phyloP scores from a whole-genome alignment of 2,888 invertebrate species.

The Acanthopleura granulata region DNA sequence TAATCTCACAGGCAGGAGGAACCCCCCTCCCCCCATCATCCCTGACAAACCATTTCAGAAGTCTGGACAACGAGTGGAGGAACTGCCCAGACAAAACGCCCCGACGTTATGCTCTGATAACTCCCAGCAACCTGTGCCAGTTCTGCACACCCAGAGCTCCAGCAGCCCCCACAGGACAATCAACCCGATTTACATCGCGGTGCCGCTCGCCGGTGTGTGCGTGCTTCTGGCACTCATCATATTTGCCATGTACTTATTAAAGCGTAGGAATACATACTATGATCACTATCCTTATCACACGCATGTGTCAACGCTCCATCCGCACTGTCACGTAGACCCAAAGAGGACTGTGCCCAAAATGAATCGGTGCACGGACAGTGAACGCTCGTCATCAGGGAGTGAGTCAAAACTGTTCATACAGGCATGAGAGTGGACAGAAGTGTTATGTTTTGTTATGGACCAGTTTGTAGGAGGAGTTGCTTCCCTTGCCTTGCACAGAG shows the following conservation, averaged over 20 bases:
- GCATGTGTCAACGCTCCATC: constrained; percentile 39
- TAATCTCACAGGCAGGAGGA: background rate
- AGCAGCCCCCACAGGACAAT: constrained; percentile 32
- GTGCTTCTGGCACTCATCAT: constrained; percentile 65
- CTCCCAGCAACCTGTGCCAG: background rate
- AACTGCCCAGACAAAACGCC: background rate
- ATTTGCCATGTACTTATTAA: constrained; percentile 66
- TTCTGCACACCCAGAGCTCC: background rate
- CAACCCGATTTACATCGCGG: constrained; percentile 68
- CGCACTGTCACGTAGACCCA: constrained; percentile 10
- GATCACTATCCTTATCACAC: constrained; percentile 52
- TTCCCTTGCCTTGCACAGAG: too few species aligned
- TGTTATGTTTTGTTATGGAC: background rate
- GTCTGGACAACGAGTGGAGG: background rate
- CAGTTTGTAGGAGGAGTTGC: background rate
- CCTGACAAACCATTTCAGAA: background rate
- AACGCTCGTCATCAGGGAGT: constrained; percentile 61
- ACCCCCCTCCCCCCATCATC: constrained; percentile 7
- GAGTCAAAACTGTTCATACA: constrained; percentile 61
- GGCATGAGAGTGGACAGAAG: constrained; percentile 28
- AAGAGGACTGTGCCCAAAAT: constrained; percentile 29
- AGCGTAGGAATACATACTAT: constrained; percentile 55
- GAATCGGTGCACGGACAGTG: constrained; percentile 63
- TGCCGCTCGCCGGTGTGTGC: constrained; percentile 66
- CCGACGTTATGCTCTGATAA: background rate